Conservation (phyloP, 2,113 vertebrate species). For the Acanthisitta chloris region DNA sequence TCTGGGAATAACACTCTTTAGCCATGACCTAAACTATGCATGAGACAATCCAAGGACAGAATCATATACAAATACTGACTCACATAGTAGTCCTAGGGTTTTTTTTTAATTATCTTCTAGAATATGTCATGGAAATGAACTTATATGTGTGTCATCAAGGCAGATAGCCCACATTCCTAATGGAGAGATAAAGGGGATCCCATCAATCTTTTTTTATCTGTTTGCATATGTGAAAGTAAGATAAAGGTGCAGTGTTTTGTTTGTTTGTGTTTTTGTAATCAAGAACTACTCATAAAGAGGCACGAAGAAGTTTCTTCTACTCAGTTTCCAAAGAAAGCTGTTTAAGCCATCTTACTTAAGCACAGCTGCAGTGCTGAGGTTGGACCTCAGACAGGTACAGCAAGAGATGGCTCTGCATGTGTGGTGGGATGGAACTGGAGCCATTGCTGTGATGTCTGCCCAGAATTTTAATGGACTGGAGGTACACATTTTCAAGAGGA, state of each 20-base stretch:
- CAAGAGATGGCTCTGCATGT: neutral
- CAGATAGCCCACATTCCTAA: neutral
- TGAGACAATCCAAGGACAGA: neutral
- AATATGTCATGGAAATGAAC: neutral
- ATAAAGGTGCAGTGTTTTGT: neutral
- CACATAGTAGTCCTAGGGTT: neutral
- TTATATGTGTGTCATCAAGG: neutral
- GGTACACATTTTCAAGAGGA: neutral
- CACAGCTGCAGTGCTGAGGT: neutral
- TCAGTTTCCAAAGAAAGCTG: neutral
- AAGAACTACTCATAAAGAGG: neutral
- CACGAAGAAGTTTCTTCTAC: neutral
- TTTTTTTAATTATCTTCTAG: neutral
- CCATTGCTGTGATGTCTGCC: neutral
- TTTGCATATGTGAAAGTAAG: neutral
- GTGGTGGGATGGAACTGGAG: neutral
- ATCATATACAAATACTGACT: neutral
- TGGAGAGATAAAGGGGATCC: neutral
- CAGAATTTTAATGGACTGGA: neutral
- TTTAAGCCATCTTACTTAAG: neutral
- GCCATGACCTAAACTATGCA: neutral
- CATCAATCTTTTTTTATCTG: neutral
- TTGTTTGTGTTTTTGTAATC: neutral
- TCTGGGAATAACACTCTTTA: neutral
- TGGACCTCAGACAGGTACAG: neutral